Evolutionary conservation across 2,113 vertebrate species (phyloP).

Genomic region (Malurus elegans): DNA sequence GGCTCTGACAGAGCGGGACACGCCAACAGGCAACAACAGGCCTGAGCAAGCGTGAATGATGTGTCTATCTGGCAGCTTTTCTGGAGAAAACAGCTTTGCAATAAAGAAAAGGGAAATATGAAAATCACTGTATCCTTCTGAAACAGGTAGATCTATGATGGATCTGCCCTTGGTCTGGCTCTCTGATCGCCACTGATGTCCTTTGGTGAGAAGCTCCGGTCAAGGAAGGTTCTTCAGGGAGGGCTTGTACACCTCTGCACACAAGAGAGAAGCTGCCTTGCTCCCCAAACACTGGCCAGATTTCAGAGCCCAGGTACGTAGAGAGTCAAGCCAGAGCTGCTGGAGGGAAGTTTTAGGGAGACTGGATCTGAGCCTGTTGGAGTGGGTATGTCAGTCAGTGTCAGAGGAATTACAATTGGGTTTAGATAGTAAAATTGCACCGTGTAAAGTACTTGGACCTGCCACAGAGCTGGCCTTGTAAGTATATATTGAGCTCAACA

Average conservation of each 20-base stretch:
- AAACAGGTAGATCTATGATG: accelerated
- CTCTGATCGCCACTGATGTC: accelerated
- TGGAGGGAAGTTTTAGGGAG: background rate
- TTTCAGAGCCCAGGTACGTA: background rate
- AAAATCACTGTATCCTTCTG: background rate
- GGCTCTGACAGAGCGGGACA: background rate
- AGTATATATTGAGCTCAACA: background rate
- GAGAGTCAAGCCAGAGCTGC: background rate
- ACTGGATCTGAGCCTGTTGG: background rate
- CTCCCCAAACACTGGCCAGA: background rate
- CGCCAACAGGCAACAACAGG: background rate
- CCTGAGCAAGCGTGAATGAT: background rate
- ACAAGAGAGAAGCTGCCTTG: background rate
- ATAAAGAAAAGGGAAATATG: background rate
- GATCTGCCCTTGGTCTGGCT: background rate
- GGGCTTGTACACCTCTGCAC: background rate
- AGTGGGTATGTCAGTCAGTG: accelerated
- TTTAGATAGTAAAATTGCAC: background rate
- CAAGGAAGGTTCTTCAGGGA: background rate
- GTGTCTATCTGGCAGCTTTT: background rate
- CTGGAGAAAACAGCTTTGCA: background rate
- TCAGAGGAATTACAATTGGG: background rate
- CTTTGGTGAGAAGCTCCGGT: background rate
- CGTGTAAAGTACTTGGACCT: background rate
- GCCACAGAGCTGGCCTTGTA: background rate